Percentiles rank a stretch among this genome's conserved stretches.
Conservation (phyloP, 2,797 vertebrate genomes). For the Gobionotothen gibberifrons region DNA sequence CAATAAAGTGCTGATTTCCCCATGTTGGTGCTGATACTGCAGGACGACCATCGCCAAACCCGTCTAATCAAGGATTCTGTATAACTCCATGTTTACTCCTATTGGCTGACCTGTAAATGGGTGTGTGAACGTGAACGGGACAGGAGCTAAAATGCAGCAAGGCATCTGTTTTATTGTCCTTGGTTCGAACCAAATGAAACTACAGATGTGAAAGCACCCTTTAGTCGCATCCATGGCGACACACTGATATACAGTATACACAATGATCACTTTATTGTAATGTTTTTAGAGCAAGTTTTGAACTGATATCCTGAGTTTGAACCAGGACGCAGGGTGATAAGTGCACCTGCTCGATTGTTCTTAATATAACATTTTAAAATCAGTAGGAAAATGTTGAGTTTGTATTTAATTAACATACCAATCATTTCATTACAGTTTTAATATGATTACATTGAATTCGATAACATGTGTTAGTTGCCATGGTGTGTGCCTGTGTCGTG, state of each 20-base stretch:
- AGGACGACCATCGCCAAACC: no score
- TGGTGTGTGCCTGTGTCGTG: conserved; percentile 20
- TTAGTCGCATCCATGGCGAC: background rate
- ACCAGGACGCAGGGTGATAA: background rate
- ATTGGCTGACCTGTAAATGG: no score
- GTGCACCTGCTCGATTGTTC: conserved; percentile 1
- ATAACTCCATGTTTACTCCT: no score
- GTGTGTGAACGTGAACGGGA: no score
- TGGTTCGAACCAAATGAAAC: no score
- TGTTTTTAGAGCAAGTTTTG: conserved; percentile 3
- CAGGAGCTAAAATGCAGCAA: no score
- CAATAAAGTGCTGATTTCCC: no score
- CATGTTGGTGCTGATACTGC: no score
- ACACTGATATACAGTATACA: background rate
- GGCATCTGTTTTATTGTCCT: no score
- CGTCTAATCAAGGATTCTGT: no score
- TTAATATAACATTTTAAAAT: conserved; percentile 3
- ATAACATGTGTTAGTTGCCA: background rate
- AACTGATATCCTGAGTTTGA: conserved; percentile 15
- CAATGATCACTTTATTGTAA: conserved; percentile 1
- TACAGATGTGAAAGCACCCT: no score
- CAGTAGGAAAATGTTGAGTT: background rate
- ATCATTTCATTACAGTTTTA: background rate
- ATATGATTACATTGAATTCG: background rate
- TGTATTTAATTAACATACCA: background rate